phyloP scores from a whole-genome alignment of 37 sponge, comb jelly and placozoan genomes.

The Cliona cf. orientalis region DNA sequence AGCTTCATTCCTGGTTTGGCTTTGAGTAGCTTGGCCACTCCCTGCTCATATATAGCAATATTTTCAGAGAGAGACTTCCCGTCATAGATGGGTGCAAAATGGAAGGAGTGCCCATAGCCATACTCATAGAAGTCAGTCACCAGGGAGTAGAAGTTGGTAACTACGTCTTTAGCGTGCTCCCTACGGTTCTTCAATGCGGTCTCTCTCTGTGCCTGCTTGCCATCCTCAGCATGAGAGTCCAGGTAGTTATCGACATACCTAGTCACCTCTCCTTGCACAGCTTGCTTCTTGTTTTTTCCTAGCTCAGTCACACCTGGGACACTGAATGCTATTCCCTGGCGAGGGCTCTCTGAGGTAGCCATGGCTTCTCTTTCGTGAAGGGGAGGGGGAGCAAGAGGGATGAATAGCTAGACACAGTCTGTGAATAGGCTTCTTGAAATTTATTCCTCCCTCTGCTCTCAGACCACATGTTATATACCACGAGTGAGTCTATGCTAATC shows the following conservation, averaged over 20 bases:
- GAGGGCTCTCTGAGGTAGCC: too few species aligned
- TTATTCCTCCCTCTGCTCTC: too few species aligned
- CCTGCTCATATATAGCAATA: conserved; percentile 44
- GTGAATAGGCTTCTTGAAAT: too few species aligned
- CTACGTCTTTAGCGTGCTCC: conserved; percentile 20
- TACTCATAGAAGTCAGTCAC: conserved; percentile 88
- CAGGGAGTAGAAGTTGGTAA: conserved; percentile 47
- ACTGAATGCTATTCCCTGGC: too few species aligned
- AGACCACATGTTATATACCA: too few species aligned
- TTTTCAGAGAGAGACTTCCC: conserved; percentile 50
- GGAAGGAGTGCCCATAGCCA: conserved; percentile 80
- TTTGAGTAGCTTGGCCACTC: conserved; percentile 19
- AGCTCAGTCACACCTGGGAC: background rate
- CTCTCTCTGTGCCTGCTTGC: conserved; percentile 1
- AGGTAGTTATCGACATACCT: conserved; percentile 10
- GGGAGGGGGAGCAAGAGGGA: too few species aligned
- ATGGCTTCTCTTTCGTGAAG: too few species aligned
- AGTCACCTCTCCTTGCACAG: background rate
- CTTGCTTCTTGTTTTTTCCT: background rate
- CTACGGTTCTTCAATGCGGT: conserved; percentile 11
- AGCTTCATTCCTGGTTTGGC: conserved; percentile 63
- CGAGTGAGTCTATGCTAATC: too few species aligned
- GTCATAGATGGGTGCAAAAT: conserved; percentile 59
- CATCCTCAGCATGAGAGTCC: conserved; percentile 1
- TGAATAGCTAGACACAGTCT: too few species aligned